Conservation (phyloP, 1,140 invertebrate genomes). For the Neodiprion lecontei region DNA sequence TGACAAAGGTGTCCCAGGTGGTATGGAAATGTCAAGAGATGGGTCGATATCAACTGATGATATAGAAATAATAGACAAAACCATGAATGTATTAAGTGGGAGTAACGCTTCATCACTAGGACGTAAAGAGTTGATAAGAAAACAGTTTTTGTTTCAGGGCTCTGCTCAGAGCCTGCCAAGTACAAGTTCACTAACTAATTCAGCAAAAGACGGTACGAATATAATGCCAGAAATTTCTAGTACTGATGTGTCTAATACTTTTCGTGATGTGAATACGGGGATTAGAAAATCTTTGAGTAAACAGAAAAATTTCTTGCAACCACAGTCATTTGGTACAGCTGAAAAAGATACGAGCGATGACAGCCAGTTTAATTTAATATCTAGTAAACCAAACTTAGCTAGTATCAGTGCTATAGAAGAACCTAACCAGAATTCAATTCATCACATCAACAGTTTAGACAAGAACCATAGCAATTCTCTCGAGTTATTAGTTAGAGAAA, state of each 20-base stretch:
- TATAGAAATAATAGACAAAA: not conserved
- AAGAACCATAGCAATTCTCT: too few relatives aligned
- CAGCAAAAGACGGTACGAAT: not conserved
- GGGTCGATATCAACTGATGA: conserved; percentile 13
- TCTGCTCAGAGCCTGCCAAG: not conserved
- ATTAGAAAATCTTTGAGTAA: conserved; percentile 28
- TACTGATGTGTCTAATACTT: conserved; percentile 22
- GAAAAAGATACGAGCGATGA: not conserved
- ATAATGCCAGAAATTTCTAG: conserved; percentile 23
- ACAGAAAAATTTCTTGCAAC: conserved; percentile 29
- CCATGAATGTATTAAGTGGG: not conserved
- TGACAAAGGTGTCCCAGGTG: conserved; percentile 23
- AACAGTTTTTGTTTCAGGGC: conserved; percentile 27
- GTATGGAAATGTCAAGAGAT: conserved; percentile 10
- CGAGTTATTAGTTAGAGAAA: too few relatives aligned
- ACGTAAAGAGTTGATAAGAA: conserved; percentile 32
- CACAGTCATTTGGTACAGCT: conserved; percentile 6
- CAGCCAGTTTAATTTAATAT: not conserved
- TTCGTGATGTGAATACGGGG: conserved; percentile 14
- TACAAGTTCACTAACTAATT: not conserved
- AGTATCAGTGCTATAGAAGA: too few relatives aligned
- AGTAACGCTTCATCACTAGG: conserved; percentile 25
- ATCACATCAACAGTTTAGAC: not conserved
- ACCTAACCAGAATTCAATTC: too few relatives aligned
- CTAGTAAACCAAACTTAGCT: not conserved